Evolutionary conservation across 2,113 vertebrate genomes (phyloP).

Genomic region (Gopherus flavomarginatus): DNA sequence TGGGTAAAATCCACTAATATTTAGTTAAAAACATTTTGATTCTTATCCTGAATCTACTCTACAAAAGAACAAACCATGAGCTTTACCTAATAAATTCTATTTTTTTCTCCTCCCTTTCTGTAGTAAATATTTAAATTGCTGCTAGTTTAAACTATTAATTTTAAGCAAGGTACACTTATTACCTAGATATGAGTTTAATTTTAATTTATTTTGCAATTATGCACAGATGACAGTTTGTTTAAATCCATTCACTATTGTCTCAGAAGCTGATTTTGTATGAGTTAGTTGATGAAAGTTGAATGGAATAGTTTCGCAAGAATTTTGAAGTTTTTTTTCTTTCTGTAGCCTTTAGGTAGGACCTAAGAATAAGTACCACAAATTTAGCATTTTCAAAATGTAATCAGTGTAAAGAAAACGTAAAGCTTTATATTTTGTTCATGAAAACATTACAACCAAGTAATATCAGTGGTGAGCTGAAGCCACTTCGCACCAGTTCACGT

Average conservation of each 20-base stretch:
- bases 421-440: not conserved
- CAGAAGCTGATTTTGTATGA: not conserved
- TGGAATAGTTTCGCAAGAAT: not conserved
- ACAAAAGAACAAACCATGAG: not conserved
- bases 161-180: constrained; percentile 30
- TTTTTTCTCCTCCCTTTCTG: not conserved
- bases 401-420: not conserved
- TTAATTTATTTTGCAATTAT: constrained; percentile 33
- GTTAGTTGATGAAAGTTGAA: not conserved
- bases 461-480: not conserved
- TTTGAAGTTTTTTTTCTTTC: not conserved
- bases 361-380: not conserved
- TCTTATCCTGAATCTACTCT: not conserved
- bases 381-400: not conserved
- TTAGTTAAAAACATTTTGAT: not conserved
- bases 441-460: not conserved
- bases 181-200: not conserved
- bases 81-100: not conserved
- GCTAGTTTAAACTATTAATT: not conserved
- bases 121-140: constrained; percentile 42
- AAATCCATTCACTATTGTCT: not conserved
- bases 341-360: not conserved
- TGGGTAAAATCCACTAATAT: not conserved
- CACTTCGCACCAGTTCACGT: no score
- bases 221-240: not conserved